A percentile compares a stretch with the other conserved stretches of the same genome.
These are phyloP conservation scores for Myiopsitta monachus DNA, from an alignment of 2,113 vertebrate genomes.

Conservation along the genomic window DNA sequence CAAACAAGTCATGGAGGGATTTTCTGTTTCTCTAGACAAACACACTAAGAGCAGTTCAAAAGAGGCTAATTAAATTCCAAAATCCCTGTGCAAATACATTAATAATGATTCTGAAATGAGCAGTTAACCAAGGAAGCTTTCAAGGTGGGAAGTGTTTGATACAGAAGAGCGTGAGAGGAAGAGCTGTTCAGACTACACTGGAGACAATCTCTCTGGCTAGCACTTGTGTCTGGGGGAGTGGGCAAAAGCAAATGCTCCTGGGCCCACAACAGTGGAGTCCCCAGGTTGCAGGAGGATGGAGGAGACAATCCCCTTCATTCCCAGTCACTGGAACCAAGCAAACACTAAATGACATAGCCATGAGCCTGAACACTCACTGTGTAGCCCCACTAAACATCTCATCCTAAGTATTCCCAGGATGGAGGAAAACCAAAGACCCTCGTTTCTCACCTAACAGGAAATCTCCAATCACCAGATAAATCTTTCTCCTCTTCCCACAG, in stretches of 20 bases:
- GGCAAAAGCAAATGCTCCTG: not conserved
- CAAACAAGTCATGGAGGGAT: slow-evolving; percentile 68
- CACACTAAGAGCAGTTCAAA: slow-evolving; percentile 61
- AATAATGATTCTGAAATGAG: slow-evolving; percentile 70
- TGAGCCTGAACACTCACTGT: accelerated
- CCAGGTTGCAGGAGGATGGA: not conserved
- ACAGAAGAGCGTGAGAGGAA: not conserved
- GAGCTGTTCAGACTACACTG: not conserved
- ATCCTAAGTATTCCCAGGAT: not conserved
- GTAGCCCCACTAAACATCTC: not conserved
- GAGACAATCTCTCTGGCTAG: not conserved
- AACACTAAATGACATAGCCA: not conserved
- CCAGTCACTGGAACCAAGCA: not conserved
- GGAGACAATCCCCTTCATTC: not conserved
- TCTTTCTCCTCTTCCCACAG: not conserved
- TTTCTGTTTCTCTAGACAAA: slow-evolving; percentile 70
- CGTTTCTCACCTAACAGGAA: not conserved
- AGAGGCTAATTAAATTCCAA: slow-evolving; percentile 72
- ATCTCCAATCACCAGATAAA: not conserved
- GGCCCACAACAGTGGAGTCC: not conserved
- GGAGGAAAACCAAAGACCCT: not conserved
- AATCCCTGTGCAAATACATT: slow-evolving; percentile 67
- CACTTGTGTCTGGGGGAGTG: accelerated
- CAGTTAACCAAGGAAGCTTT: slow-evolving; percentile 60
- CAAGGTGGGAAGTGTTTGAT: slow-evolving; percentile 65